phyloP scores from a whole-genome alignment of 2,888 invertebrate species.

The Nebria brevicollis region DNA sequence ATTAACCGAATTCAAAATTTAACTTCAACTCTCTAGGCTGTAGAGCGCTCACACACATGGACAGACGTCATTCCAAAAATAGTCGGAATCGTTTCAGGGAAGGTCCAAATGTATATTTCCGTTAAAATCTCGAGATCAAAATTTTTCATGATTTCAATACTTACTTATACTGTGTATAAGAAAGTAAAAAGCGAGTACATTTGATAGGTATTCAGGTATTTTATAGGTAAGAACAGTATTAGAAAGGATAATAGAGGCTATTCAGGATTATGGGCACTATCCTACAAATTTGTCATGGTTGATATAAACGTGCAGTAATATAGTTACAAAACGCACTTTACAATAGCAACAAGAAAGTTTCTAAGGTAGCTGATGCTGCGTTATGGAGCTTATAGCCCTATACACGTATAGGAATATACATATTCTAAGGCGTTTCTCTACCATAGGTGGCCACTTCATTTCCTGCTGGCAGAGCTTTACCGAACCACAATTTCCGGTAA shows the following conservation, averaged over 20 bases:
- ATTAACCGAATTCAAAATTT: no score
- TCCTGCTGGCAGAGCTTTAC: constrained; percentile 49
- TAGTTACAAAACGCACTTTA: neutral
- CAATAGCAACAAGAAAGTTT: constrained; percentile 2
- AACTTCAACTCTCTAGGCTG: no score
- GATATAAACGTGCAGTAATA: constrained; percentile 10
- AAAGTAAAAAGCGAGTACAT: no score
- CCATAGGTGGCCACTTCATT: constrained; percentile 50
- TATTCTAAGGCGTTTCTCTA: constrained; percentile 33
- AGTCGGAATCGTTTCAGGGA: no score
- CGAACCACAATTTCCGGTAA: constrained; percentile 51
- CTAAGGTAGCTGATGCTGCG: neutral
- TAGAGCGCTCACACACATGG: no score
- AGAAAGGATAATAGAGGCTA: constrained; percentile 19
- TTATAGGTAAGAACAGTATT: neutral
- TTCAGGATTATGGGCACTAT: constrained; percentile 32
- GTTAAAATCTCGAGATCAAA: no score
- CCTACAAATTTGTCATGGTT: constrained; percentile 31
- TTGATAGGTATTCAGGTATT: neutral
- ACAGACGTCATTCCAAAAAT: no score
- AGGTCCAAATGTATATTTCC: no score
- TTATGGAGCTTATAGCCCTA: neutral
- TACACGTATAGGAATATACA: constrained; percentile 6
- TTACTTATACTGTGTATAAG: no score
- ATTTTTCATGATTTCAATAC: no score